phyloP scores from a whole-genome alignment of 1,140 invertebrate genomes.

The Brachionus sp. region DNA sequence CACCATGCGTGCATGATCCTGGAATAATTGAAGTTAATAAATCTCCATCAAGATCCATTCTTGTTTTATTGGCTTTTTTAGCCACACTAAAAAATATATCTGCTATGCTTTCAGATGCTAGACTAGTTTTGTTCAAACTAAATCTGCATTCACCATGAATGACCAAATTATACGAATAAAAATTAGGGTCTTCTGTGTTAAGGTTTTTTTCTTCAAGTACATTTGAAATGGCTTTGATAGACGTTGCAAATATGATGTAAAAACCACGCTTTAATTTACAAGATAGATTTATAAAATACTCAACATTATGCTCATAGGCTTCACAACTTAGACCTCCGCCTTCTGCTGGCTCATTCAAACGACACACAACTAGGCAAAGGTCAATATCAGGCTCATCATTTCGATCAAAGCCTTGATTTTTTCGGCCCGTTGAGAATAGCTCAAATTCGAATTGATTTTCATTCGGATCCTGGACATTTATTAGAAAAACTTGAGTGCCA shows the following conservation, averaged over 20 bases:
- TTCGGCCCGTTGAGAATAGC: conserved; percentile 28
- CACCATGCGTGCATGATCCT: not conserved
- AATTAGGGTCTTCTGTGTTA: conserved; percentile 19
- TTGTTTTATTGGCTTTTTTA: not conserved
- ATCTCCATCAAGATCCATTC: not conserved
- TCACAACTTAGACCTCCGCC: not conserved
- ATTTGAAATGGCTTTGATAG: conserved; percentile 27
- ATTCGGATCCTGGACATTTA: not conserved
- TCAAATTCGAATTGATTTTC: conserved; percentile 31
- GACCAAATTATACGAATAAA: conserved; percentile 26
- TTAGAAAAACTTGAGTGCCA: not conserved
- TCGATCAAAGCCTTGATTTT: conserved; percentile 10
- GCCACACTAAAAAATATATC: conserved; percentile 41
- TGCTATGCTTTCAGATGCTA: not conserved
- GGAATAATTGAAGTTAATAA: conserved; percentile 13
- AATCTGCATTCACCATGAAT: conserved; percentile 28
- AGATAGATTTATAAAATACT: conserved; percentile 38
- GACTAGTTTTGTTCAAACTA: conserved; percentile 6
- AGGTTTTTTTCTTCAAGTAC: not conserved
- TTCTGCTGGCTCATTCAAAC: not conserved
- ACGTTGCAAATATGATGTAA: conserved; percentile 40
- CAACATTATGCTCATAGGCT: conserved; percentile 30
- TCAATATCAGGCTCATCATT: conserved; percentile 31
- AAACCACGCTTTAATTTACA: conserved; percentile 3
- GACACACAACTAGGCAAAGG: not conserved